A percentile compares a stretch with the other conserved stretches of the same genome.
Conservation (phyloP, 2,888 invertebrate species). For the Macropis europaea region DNA sequence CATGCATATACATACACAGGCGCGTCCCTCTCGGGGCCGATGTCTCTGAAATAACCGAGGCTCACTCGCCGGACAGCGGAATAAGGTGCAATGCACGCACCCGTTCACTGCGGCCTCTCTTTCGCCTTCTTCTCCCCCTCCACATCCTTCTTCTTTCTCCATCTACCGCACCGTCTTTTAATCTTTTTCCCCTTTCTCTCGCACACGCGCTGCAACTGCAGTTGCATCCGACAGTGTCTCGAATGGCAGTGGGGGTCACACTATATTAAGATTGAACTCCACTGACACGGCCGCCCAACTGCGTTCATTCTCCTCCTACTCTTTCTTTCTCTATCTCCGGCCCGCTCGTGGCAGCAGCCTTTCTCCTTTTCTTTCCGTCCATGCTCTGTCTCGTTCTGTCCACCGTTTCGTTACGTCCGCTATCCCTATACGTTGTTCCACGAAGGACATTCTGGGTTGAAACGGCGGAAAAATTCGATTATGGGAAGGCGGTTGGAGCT, state of each 20-base stretch:
- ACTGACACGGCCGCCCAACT: conserved; percentile 74
- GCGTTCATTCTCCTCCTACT: conserved; percentile 62
- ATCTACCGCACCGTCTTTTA: background rate
- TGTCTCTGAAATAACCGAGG: conserved; percentile 69
- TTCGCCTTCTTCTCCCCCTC: conserved; percentile 9
- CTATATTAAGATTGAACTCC: conserved; percentile 80
- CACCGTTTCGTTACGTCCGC: conserved; percentile 35
- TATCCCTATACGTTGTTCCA: conserved; percentile 42
- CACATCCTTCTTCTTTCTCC: conserved; percentile 5
- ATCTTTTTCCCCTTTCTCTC: conserved; percentile 17
- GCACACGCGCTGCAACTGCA: conserved; percentile 50
- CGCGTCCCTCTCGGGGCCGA: conserved; percentile 57
- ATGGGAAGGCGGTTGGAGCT: conserved; percentile 36
- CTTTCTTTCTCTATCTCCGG: conserved; percentile 42
- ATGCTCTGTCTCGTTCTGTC: conserved; percentile 16
- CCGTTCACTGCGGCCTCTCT: conserved; percentile 54
- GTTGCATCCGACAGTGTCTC: conserved; percentile 69
- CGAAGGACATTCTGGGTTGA: conserved; percentile 28
- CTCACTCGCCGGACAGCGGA: conserved; percentile 64
- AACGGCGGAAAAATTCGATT: conserved; percentile 50
- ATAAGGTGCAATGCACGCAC: conserved; percentile 69
- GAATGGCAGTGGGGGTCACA: conserved; percentile 78
- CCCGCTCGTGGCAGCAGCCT: conserved; percentile 10
- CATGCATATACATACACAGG: conserved; percentile 6
- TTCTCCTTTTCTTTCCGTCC: conserved; percentile 31